Evolutionary conservation across 2,797 vertebrate species (phyloP), one percentile per base, ranked within the genome.

Genomic region (Oreochromis mossambicus): DNA sequence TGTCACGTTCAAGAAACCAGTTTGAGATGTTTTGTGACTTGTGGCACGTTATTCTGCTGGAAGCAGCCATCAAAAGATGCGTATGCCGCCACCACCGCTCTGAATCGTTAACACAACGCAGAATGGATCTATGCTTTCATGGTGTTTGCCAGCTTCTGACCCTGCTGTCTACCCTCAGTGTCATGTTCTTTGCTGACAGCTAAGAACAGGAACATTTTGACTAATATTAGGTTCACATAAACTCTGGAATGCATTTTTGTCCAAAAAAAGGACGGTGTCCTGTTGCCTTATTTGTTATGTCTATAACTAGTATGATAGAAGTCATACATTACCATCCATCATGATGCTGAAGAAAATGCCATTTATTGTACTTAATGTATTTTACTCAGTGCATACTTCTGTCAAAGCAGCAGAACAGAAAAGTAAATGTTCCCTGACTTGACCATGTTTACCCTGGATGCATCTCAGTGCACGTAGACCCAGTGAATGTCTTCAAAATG

Each of bases 401-500:
- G 58, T 83, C 41, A 77, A 46, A 88, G 61, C 34, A 61, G 34
- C 66, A 66, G 15, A 66, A n/a, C 48, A 32, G 51, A 86, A 83
- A 90, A 21, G 24, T 73, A 81, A 81, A 87, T 77, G 80, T 90
- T 88, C 78, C 41, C 56, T 82, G 1, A 24, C 21, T 75, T 63
- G 82, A 50, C 66, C 58, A 8, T 26, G 12, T 51, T 87, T 70
- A 50, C 76, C 73, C 81, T 36, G 79, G 85, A 90, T 83, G 38
- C 90, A 89, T 90, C 61, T 84, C 12, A 1, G 24, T 58, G 88
- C 92, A 94, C 84, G 87, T 94, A 93, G 76, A 68, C 89, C 48
- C 80, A 46, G 19, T 63, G 17, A 80, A 52, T 66, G 26, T 87
- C 84, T 89, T 87, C 13, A 82, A 82, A 61, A 84, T 81, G 61